Base-by-base conservation (phyloP, 2,888 invertebrate species). In the Dynastes grantii region DNA sequence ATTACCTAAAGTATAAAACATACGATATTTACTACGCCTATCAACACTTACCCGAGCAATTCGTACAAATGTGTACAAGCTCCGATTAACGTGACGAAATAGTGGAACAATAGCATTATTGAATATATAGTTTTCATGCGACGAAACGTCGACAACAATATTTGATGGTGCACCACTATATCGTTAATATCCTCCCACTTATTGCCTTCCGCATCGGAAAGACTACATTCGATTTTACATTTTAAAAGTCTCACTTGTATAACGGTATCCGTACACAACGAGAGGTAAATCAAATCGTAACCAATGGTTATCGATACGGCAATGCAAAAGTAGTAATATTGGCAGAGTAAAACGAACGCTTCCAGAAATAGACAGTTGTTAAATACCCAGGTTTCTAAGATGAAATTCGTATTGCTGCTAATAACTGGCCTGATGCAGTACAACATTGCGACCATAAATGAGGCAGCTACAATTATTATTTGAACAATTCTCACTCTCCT, bases 221-320 rank as follows among this genome's bases (percentile, higher is more conserved):
- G 37, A 4, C 32, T 65, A 1, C 55, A 29, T 9, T 3, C 64
- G 1, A 78, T 65, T 73, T 22, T 71, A 16, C 61, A 27, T 53
- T 73, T 73, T 22, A 78, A 64, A n/a, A 78, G 40, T 32, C 73
- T 49, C 22, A 65, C n/a, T 32, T 78, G 78, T 11, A 73, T n/a
- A 5, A 65, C 11, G 16, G 65, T 6, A 40, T 78, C 71, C 3
- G 37, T 49, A 53, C 78, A 78, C 16, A 78, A 16, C 6, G 71
- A 73, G 11, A 78, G 11, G 22, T 78, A 78, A 13, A 78, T 37
- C n/a, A 63, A 73, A 40, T 78, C 78, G 11, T 73, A 78, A 6
- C 73, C 78, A 37, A 78, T 51, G 0, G 51, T 58, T 13, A 67
- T 27, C 4, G 55, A 55, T 11, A 68, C 40, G 2, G 27, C 58